Evolutionary conservation across 2,888 invertebrate genomes (phyloP).

Genomic region (Drosophila nr. fundita): DNA sequence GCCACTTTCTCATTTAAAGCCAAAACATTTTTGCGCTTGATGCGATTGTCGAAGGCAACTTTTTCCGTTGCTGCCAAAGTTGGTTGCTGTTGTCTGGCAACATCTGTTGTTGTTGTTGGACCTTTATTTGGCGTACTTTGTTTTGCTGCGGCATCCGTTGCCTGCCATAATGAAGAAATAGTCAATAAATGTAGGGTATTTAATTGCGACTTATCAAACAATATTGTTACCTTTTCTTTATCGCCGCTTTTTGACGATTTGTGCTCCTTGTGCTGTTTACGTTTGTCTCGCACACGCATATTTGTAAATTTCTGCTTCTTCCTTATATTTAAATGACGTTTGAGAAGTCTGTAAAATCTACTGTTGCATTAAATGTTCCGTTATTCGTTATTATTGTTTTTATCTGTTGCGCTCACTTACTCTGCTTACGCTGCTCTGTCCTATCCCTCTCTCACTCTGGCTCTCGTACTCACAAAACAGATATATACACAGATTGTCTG

Average conservation of each 20-base stretch:
- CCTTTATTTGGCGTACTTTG: conserved; percentile 22
- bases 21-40: conserved; percentile 83
- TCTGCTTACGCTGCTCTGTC: conserved; percentile 25
- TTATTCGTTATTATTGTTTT: conserved; percentile 47
- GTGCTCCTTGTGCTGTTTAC: conserved; percentile 52
- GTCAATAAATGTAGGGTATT: background rate
- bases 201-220: background rate
- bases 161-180: conserved; percentile 16
- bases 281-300: conserved; percentile 73
- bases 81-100: conserved; percentile 18
- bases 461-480: conserved; percentile 31
- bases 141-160: conserved; percentile 25
- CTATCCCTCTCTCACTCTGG: conserved; percentile 21
- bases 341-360: conserved; percentile 12
- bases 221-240: conserved; percentile 41
- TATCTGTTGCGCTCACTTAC: conserved; percentile 45
- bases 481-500: conserved; percentile 18
- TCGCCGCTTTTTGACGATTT: conserved; percentile 42
- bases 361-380: conserved; percentile 16
- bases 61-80: conserved; percentile 69
- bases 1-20: conserved; percentile 83
- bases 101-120: conserved; percentile 9
- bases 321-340: conserved; percentile 15
- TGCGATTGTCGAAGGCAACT: conserved; percentile 82
- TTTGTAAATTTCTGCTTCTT: conserved; percentile 19